A percentile compares a stretch with the other conserved stretches of the same genome.
These are phyloP conservation scores for Neuroscelio doddi DNA, from an alignment of 2,888 invertebrate genomes.

Conservation along the genomic window DNA sequence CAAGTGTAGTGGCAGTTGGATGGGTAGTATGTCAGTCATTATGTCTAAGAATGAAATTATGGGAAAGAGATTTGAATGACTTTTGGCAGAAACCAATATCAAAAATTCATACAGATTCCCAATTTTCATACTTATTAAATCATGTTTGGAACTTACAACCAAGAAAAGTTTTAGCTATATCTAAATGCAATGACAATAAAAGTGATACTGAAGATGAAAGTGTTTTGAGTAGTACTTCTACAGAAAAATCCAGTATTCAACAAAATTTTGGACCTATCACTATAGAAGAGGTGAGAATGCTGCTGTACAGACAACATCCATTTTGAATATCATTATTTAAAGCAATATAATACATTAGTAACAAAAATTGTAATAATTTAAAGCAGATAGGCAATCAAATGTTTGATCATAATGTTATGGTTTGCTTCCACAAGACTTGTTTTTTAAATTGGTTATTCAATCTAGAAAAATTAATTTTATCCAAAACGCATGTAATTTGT, in stretches of 20 bases:
- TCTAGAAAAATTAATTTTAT: not conserved
- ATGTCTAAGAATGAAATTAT: slow-evolving; percentile 62
- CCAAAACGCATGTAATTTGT: too few relatives aligned
- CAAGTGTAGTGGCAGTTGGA: slow-evolving; percentile 77
- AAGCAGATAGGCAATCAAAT: too few relatives aligned
- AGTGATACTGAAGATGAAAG: slow-evolving; percentile 2
- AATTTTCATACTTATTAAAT: slow-evolving; percentile 47
- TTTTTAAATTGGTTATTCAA: too few relatives aligned
- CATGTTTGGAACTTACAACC: slow-evolving; percentile 55
- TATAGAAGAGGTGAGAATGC: slow-evolving; percentile 65
- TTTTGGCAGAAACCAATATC: slow-evolving; percentile 46
- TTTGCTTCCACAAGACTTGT: too few relatives aligned
- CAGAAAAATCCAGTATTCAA: slow-evolving; percentile 1
- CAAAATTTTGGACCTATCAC: slow-evolving; percentile 61
- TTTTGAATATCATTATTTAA: slow-evolving; percentile 12
- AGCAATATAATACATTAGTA: not conserved
- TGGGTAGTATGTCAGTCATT: slow-evolving; percentile 78
- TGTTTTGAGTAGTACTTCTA: slow-evolving; percentile 5
- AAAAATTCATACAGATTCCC: slow-evolving; percentile 28
- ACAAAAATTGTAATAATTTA: too few relatives aligned
- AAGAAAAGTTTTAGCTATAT: slow-evolving; percentile 7
- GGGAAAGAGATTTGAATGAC: slow-evolving; percentile 51
- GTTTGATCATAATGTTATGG: not conserved
- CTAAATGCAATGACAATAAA: slow-evolving; percentile 29
- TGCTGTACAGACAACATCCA: slow-evolving; percentile 53